Percentiles rank a stretch among this genome's conserved stretches.
These are phyloP conservation scores for Palaemon carinicauda DNA, from an alignment of 1,140 invertebrate genomes.

Conservation along the genomic window DNA sequence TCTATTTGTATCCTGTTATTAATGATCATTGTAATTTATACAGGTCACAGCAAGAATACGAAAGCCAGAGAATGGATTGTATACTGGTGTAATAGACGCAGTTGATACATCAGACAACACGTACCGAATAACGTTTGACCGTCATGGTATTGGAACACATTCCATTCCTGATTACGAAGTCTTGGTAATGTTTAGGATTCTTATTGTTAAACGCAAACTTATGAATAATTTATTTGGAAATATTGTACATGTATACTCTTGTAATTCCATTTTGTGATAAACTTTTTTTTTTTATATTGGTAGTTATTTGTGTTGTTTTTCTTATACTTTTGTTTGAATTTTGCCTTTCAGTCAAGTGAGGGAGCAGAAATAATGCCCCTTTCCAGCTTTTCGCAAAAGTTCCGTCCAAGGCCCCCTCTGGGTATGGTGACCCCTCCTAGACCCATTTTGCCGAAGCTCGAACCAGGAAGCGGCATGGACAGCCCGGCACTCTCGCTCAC, in stretches of 20 bases:
- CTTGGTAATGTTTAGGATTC: constrained; percentile 68
- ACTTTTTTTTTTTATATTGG: not conserved
- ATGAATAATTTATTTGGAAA: not conserved
- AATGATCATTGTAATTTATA: constrained; percentile 30
- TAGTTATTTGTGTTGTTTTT: not conserved
- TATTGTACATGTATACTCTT: no score
- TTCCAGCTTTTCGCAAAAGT: constrained; percentile 83
- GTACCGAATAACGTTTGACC: constrained; percentile 97
- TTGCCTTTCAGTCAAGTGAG: constrained; percentile 77
- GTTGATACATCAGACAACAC: constrained; percentile 97
- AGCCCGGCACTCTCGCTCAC: constrained; percentile 60
- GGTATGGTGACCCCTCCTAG: constrained; percentile 70
- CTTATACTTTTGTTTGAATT: not conserved
- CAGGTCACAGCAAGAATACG: constrained; percentile 72
- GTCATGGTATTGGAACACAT: constrained; percentile 90
- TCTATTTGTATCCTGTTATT: no score
- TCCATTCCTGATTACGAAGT: constrained; percentile 98
- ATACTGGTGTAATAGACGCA: constrained; percentile 89
- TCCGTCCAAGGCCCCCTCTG: constrained; percentile 74
- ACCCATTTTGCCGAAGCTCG: constrained; percentile 64
- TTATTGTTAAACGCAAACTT: not conserved
- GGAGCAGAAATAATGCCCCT: constrained; percentile 89
- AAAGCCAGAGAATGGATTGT: constrained; percentile 95
- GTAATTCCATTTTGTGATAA: no score
- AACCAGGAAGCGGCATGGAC: constrained; percentile 31